Conservation (phyloP, 2,113 vertebrate genomes). For the Bambusicola thoracicus region DNA sequence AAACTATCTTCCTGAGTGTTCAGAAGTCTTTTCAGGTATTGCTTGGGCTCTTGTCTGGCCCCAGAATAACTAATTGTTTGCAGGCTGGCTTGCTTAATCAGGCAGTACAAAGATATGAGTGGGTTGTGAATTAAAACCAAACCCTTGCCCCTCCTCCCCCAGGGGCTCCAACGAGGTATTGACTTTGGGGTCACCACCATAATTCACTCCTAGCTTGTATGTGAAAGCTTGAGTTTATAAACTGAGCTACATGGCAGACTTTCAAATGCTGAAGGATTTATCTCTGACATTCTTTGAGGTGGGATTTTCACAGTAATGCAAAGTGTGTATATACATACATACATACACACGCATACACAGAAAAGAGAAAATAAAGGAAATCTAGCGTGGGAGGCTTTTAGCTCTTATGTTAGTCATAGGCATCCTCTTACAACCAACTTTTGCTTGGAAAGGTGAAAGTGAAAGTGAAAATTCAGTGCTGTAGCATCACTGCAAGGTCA, state of each 20-base stretch:
- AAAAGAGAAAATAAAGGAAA: background rate
- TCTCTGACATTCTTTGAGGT: background rate
- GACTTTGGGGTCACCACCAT: background rate
- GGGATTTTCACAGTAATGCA: background rate
- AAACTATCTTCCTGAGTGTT: background rate
- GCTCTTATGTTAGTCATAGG: background rate
- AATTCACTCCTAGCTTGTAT: background rate
- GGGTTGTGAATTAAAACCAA: slow-evolving; percentile 4
- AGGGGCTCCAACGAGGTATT: background rate
- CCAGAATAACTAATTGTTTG: background rate
- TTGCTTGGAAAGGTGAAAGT: background rate
- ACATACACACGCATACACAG: accelerated
- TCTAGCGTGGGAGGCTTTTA: background rate
- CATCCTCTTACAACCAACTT: background rate
- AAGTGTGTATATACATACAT: background rate
- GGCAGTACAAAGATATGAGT: background rate
- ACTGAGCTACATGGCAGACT: background rate
- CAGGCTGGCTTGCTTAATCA: background rate
- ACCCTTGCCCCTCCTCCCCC: background rate
- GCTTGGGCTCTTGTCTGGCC: background rate
- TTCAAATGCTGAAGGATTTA: background rate
- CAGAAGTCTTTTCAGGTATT: slow-evolving; percentile 6
- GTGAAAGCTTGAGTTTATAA: background rate
- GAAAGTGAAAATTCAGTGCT: background rate
- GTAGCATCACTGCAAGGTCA: background rate